phyloP scores from a whole-genome alignment of 2,888 invertebrate species.

The Folsomia candida region DNA sequence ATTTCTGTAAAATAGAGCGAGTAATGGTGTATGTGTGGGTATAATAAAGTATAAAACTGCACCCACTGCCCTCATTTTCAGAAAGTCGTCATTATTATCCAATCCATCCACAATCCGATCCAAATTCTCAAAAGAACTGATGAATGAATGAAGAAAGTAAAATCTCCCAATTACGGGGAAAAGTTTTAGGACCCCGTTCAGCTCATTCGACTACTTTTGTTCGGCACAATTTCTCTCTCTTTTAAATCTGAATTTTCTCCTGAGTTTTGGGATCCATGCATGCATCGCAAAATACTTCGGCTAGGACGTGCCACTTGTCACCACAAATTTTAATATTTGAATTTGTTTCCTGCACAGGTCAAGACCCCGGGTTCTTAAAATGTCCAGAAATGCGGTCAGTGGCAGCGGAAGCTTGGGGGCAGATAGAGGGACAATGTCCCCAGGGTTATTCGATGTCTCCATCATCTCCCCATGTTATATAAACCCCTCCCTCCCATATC shows the following conservation, averaged over 20 bases:
- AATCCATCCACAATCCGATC: not conserved
- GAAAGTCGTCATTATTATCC: not conserved
- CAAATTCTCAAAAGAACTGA: not conserved
- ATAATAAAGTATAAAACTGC: no score
- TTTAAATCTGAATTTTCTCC: not conserved
- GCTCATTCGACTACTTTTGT: not conserved
- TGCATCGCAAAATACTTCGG: not conserved
- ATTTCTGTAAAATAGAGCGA: no score
- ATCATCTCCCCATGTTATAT: no score
- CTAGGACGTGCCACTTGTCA: no score
- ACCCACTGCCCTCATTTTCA: not conserved
- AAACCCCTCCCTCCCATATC: no score
- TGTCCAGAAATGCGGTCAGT: not conserved
- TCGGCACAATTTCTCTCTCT: not conserved
- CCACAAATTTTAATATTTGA: not conserved
- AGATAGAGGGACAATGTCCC: no score
- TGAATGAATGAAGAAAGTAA: not conserved
- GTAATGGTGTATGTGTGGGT: no score
- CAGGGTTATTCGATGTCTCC: no score
- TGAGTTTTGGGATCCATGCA: not conserved
- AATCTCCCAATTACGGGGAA: not conserved
- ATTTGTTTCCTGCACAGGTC: no score
- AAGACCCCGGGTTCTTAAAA: no score
- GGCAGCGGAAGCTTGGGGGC: not conserved
- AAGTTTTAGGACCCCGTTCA: not conserved